Evolutionary conservation across 2,888 invertebrate genomes (phyloP).

Genomic region (Mimachlamys varia): DNA sequence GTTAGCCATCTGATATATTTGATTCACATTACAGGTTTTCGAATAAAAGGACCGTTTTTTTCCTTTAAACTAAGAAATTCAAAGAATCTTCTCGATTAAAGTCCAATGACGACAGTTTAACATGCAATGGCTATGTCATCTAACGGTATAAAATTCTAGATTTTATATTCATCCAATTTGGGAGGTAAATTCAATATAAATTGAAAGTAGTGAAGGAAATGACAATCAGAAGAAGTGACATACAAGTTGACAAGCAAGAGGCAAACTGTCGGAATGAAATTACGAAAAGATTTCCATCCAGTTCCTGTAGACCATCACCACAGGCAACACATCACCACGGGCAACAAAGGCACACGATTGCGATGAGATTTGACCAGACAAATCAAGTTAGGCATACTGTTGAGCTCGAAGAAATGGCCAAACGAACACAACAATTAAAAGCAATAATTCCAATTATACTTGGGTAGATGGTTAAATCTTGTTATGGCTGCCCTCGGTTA

Average conservation of each 20-base stretch:
- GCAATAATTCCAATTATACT: conserved; percentile 26
- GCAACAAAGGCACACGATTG: conserved; percentile 14
- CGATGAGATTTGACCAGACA: conserved; percentile 31
- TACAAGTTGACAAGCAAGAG: conserved; percentile 27
- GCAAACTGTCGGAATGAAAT: conserved; percentile 31
- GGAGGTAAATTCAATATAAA: not conserved
- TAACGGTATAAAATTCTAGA: not conserved
- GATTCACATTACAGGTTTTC: too few species aligned
- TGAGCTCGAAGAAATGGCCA: conserved; percentile 15
- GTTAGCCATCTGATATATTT: too few species aligned
- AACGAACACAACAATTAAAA: conserved; percentile 32
- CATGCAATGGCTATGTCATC: not conserved
- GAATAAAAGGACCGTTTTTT: too few species aligned
- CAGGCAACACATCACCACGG: not conserved
- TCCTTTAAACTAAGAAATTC: not conserved
- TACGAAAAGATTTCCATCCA: conserved; percentile 1
- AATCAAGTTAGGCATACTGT: conserved; percentile 1
- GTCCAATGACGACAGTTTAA: not conserved
- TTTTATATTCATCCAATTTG: conserved; percentile 4
- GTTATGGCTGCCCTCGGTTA: not conserved
- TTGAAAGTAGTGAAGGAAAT: conserved; percentile 18
- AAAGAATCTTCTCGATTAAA: not conserved
- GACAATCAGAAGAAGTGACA: not conserved
- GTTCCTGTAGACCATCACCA: not conserved
- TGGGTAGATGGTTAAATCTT: not conserved